Evolutionary conservation across 2,113 vertebrate genomes (phyloP).

Genomic region (Petaurus breviceps): DNA sequence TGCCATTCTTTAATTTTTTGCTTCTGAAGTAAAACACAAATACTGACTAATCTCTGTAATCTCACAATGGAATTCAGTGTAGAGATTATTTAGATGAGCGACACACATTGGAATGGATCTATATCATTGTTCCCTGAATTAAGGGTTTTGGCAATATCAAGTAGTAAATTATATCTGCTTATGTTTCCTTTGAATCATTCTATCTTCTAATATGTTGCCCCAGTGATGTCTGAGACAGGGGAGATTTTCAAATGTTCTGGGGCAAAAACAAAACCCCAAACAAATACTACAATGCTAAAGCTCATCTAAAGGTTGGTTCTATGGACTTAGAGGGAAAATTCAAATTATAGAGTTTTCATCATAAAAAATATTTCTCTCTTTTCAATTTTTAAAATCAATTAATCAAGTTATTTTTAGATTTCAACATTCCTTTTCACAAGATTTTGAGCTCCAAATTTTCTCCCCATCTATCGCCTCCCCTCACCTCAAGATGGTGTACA

Average conservation of each 20-base stretch:
- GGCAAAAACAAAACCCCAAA: neutral
- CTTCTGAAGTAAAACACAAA: conserved; percentile 40
- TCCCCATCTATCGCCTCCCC: too few relatives aligned
- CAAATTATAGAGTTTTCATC: neutral
- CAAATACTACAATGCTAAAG: neutral
- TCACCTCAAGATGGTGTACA: too few relatives aligned
- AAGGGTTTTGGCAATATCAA: neutral
- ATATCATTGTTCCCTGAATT: conserved; percentile 1
- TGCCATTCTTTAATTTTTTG: neutral
- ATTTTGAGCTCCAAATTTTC: too few relatives aligned
- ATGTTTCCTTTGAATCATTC: neutral
- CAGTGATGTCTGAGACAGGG: neutral
- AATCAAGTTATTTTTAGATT: too few relatives aligned
- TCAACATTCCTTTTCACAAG: too few relatives aligned
- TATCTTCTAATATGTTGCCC: neutral
- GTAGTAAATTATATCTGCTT: neutral
- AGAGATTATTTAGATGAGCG: neutral
- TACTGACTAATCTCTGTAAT: neutral
- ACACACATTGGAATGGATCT: neutral
- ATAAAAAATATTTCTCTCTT: neutral
- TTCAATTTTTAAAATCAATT: too few relatives aligned
- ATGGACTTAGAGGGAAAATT: neutral
- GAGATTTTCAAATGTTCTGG: neutral
- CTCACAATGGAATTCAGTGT: neutral
- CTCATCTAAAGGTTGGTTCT: neutral